Conservation (phyloP, 2,113 vertebrate species). For the Myodes glareolus region DNA sequence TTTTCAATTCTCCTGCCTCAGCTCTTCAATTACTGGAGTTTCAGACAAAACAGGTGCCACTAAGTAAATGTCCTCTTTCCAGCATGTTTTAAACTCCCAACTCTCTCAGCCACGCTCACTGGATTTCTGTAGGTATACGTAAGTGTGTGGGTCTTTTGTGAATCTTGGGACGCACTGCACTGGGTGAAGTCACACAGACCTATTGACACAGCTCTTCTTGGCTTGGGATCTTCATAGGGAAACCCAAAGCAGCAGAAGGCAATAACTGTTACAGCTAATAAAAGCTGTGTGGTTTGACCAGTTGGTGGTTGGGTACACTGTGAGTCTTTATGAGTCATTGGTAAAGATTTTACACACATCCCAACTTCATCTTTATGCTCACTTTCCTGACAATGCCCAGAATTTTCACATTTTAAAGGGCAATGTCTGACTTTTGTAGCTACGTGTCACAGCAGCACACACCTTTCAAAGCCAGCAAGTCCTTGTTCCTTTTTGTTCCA, state of each 20-base stretch:
- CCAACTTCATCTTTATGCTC: not conserved
- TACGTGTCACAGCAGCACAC: too few relatives aligned
- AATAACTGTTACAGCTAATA: not conserved
- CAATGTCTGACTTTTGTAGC: too few relatives aligned
- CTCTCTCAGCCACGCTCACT: not conserved
- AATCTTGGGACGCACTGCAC: not conserved
- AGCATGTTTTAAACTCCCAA: not conserved
- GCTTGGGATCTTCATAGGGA: not conserved
- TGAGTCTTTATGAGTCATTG: not conserved
- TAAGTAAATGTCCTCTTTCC: too few relatives aligned
- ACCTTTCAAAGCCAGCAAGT: too few relatives aligned
- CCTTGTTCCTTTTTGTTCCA: too few relatives aligned
- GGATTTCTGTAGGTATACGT: not conserved
- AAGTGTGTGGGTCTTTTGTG: not conserved
- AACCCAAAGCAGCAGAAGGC: not conserved
- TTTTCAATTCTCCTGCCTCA: not conserved
- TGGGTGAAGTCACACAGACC: not conserved
- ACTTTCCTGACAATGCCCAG: not conserved
- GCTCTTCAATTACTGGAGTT: not conserved
- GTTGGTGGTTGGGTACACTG: not conserved
- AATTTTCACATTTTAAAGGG: not conserved
- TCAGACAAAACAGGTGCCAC: not conserved
- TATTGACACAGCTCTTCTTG: not conserved
- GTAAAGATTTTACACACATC: not conserved
- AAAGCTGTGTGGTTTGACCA: not conserved